These are phyloP conservation scores for Eurypyga helias DNA, from an alignment of 2,113 vertebrate species.

Conservation along the genomic window DNA sequence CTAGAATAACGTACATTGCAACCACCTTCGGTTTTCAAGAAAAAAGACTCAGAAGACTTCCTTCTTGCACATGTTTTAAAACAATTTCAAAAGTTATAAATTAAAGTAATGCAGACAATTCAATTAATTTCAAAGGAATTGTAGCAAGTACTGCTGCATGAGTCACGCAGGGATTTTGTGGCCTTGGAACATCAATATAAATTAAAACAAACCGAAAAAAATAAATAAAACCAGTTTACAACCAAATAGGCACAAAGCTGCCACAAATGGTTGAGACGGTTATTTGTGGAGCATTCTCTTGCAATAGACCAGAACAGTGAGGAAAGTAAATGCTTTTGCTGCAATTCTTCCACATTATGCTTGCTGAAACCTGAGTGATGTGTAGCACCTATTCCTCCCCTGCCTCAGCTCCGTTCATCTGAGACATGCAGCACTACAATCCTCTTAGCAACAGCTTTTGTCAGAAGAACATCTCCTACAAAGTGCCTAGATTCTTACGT, in stretches of 20 bases:
- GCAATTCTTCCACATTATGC: neutral
- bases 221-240: neutral
- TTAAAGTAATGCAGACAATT: neutral
- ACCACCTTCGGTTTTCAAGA: neutral
- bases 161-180: neutral
- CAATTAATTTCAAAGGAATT: constrained; percentile 14
- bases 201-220: neutral
- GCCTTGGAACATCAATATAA: neutral
- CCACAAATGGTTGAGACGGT: neutral
- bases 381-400: neutral
- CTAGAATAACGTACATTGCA: neutral
- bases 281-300: neutral
- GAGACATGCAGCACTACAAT: neutral
- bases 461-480: neutral
- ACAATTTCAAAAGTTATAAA: neutral
- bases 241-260: neutral
- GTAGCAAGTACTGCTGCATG: neutral
- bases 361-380: neutral
- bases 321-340: neutral
- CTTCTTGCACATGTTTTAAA: neutral
- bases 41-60: neutral
- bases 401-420: neutral
- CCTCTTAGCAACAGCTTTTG: neutral
- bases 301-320: neutral
- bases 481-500: neutral